These are phyloP conservation scores for Drosophila ezoana DNA, from an alignment of 2,888 invertebrate species.

Conservation along the genomic window DNA sequence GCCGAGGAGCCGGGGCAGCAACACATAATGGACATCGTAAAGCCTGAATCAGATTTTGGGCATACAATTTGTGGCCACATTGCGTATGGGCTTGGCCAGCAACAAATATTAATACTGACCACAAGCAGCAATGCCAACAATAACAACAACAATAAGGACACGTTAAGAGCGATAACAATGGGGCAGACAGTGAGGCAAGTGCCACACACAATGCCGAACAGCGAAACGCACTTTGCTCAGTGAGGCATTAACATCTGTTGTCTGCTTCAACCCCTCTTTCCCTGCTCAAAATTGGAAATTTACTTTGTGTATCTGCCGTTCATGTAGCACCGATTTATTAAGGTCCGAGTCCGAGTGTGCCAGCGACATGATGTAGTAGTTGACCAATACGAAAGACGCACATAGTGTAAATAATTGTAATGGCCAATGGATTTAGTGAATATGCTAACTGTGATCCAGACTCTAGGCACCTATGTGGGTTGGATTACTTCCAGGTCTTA, in stretches of 20 bases:
- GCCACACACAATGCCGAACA: constrained; percentile 61
- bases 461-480: not conserved
- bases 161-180: constrained; percentile 38
- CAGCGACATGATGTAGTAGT: constrained; percentile 10
- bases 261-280: constrained; percentile 19
- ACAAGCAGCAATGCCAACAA: constrained; percentile 39
- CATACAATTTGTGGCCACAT: constrained; percentile 72
- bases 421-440: constrained; percentile 55
- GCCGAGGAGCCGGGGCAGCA: constrained; percentile 2
- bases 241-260: constrained; percentile 79
- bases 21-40: constrained; percentile 58
- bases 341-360: constrained; percentile 26
- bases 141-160: constrained; percentile 31
- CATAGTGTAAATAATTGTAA: constrained; percentile 42
- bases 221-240: constrained; percentile 77
- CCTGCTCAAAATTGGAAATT: constrained; percentile 20
- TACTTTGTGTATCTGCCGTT: constrained; percentile 19
- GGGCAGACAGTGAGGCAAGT: constrained; percentile 30
- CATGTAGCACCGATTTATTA: constrained; percentile 41
- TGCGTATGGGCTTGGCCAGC: constrained; percentile 44
- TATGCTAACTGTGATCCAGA: constrained; percentile 30
- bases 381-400: constrained; percentile 3
- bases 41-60: constrained; percentile 67
- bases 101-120: constrained; percentile 67
- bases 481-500: too few species aligned